Percentiles rank a stretch among this genome's conserved stretches.
Conservation (phyloP, 2,888 invertebrate genomes). For the Byasa hedistus region DNA sequence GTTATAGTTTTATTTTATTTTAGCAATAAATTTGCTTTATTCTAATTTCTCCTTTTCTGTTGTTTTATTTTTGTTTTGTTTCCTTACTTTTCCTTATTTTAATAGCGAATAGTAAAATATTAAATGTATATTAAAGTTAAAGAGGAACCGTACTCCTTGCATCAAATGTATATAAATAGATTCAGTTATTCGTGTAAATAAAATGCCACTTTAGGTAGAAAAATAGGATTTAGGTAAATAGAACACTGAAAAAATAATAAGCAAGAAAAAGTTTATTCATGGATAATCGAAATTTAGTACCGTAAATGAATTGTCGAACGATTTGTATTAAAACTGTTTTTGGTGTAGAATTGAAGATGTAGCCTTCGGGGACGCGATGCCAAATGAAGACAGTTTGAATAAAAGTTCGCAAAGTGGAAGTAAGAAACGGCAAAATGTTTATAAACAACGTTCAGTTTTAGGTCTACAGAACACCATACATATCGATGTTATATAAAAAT, state of each 20-base stretch:
- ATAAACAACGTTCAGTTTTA: constrained; percentile 61
- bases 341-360: constrained; percentile 39
- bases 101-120: constrained; percentile 46
- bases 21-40: constrained; percentile 80
- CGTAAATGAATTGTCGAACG: constrained; percentile 55
- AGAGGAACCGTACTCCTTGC: constrained; percentile 79
- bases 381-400: constrained; percentile 33
- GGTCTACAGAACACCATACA: constrained; percentile 75
- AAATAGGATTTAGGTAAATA: constrained; percentile 56
- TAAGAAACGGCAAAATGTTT: constrained; percentile 37
- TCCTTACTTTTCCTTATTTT: constrained; percentile 47
- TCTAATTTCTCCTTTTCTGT: constrained; percentile 63
- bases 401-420: constrained; percentile 45
- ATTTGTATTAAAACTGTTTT: constrained; percentile 54
- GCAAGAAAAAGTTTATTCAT: constrained; percentile 53
- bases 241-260: constrained; percentile 43
- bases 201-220: constrained; percentile 53
- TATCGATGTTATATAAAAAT: constrained; percentile 76
- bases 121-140: constrained; percentile 61
- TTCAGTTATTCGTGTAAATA: constrained; percentile 62
- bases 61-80: constrained; percentile 59
- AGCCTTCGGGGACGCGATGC: constrained; percentile 45
- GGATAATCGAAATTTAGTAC: constrained; percentile 64
- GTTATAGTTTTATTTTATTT: constrained; percentile 77
- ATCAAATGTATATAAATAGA: constrained; percentile 65